These are phyloP conservation scores for Drosophila ohnishii DNA, from an alignment of 1,140 invertebrate genomes.

Conservation along the genomic window DNA sequence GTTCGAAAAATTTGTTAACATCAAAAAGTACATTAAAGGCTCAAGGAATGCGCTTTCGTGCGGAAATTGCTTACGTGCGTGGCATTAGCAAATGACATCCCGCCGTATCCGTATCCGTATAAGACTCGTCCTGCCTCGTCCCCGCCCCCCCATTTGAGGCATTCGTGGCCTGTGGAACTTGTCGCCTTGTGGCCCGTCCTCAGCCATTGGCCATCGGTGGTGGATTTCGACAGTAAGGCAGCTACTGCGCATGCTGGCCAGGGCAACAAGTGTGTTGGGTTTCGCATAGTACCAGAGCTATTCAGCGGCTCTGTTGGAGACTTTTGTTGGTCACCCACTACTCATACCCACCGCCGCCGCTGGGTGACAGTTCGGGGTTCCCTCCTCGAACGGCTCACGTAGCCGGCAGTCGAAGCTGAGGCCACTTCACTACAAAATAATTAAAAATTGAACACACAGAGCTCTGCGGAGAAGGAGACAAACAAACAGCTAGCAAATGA, in stretches of 20 bases:
- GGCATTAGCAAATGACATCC: slow-evolving; percentile 75
- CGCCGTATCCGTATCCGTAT: slow-evolving; percentile 36
- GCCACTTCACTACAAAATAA: slow-evolving; percentile 73
- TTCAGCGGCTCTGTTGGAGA: slow-evolving; percentile 36
- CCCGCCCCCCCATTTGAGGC: neutral
- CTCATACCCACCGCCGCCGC: neutral
- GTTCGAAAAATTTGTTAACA: slow-evolving; percentile 81
- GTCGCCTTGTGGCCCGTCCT: slow-evolving; percentile 66
- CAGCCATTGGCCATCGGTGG: slow-evolving; percentile 71
- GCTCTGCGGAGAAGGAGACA: slow-evolving; percentile 21
- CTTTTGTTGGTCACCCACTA: slow-evolving; percentile 9
- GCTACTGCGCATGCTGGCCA: slow-evolving; percentile 57
- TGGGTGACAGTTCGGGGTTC: neutral
- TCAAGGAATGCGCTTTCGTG: slow-evolving; percentile 80
- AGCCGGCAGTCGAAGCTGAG: slow-evolving; percentile 37
- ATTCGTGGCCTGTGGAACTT: slow-evolving; percentile 64
- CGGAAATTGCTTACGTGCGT: slow-evolving; percentile 81
- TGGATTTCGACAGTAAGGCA: slow-evolving; percentile 18
- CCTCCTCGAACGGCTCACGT: slow-evolving; percentile 42
- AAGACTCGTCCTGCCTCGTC: slow-evolving; percentile 56
- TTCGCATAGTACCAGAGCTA: neutral
- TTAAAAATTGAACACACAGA: slow-evolving; percentile 63
- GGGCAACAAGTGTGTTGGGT: slow-evolving; percentile 70
- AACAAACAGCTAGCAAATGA: slow-evolving; percentile 42
- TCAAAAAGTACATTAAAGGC: slow-evolving; percentile 82